Percentiles rank a stretch among this genome's conserved stretches.
Conservation (phyloP, 2,888 invertebrate genomes). For the Danaus chrysippus region DNA sequence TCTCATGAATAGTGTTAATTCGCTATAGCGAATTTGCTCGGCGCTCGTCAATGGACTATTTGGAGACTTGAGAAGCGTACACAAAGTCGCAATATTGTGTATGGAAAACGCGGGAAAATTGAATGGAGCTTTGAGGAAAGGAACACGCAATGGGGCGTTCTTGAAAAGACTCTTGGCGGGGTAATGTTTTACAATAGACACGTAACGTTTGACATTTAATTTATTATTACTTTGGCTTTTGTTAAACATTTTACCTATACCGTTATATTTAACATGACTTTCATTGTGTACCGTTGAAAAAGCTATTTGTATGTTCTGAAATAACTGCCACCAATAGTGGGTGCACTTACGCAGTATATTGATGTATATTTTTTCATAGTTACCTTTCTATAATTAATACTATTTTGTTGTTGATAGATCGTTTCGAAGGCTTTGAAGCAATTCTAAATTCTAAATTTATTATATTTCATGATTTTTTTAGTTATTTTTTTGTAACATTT, state of each 20-base stretch:
- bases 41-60: constrained; percentile 76
- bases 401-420: no score
- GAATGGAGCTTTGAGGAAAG: constrained; percentile 59
- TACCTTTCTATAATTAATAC: no score
- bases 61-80: constrained; percentile 68
- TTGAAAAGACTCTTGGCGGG: constrained; percentile 49
- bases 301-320: background rate
- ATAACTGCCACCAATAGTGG: background rate
- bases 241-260: constrained; percentile 5
- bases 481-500: no score
- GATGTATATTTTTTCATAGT: no score
- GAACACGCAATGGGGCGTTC: constrained; percentile 55
- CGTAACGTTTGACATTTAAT: constrained; percentile 32
- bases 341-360: no score
- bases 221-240: constrained; percentile 23
- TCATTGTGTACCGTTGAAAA: background rate
- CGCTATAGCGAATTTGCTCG: constrained; percentile 77
- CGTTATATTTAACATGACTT: background rate
- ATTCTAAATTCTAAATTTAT: no score
- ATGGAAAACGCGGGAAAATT: constrained; percentile 75
- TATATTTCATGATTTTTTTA: no score
- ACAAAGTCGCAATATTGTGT: constrained; percentile 72
- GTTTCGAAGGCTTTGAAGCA: no score
- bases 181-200: constrained; percentile 36
- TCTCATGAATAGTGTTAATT: constrained; percentile 78